Percentiles rank a stretch among this genome's conserved stretches.
Conservation (phyloP, 1,140 invertebrate species). For the Branchinecta lindahli region DNA sequence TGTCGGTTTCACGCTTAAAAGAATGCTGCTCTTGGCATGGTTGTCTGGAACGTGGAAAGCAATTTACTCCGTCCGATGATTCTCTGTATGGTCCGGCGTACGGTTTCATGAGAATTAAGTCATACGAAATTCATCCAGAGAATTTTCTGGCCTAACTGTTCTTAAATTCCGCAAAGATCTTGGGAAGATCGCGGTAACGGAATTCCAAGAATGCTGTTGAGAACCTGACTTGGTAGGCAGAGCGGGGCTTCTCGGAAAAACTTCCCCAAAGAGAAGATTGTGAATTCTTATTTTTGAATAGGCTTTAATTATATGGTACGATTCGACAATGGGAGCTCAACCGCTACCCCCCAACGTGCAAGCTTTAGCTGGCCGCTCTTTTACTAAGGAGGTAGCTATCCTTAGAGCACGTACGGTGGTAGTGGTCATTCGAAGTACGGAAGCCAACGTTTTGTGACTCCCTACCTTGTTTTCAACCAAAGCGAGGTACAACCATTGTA, state of each 20-base stretch:
- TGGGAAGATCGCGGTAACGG: not conserved
- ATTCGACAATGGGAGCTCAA: too few relatives aligned
- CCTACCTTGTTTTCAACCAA: too few relatives aligned
- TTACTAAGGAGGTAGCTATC: too few relatives aligned
- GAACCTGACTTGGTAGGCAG: not conserved
- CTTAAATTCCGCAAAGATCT: not conserved
- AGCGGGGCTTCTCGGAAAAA: not conserved
- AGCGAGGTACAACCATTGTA: too few relatives aligned
- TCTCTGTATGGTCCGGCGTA: not conserved
- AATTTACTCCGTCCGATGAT: not conserved
- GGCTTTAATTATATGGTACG: not conserved
- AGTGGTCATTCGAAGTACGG: too few relatives aligned
- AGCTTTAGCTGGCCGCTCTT: too few relatives aligned
- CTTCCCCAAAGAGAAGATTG: not conserved
- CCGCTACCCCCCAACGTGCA: too few relatives aligned
- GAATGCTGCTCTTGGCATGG: not conserved
- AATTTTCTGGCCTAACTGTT: not conserved
- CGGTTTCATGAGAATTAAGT: not conserved
- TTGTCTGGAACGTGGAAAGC: not conserved
- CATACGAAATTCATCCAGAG: not conserved
- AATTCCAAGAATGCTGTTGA: slow-evolving; percentile 1
- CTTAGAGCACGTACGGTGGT: too few relatives aligned
- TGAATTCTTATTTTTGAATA: not conserved
- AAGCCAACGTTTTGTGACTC: too few relatives aligned
- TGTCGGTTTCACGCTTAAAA: not conserved